Percentiles rank a stretch among this genome's conserved stretches.
phyloP scores from a whole-genome alignment of 2,888 invertebrate species.

The Cryptocheilus praepositus region DNA sequence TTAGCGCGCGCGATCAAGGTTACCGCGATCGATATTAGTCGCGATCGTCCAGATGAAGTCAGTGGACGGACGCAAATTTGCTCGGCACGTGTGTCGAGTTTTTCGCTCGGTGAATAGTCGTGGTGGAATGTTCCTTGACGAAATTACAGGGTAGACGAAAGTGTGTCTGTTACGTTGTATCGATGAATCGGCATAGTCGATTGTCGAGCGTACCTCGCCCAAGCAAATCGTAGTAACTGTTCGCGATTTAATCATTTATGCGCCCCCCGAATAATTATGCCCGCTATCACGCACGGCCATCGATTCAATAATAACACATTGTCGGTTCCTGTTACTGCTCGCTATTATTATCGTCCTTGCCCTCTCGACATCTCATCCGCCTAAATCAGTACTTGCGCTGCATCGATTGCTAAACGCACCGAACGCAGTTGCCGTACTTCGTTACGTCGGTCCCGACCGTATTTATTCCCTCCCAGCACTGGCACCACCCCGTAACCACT shows the following conservation, averaged over 20 bases:
- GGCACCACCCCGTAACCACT: neutral
- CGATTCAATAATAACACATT: constrained; percentile 27
- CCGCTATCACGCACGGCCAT: constrained; percentile 4
- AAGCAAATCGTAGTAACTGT: neutral
- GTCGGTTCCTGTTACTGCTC: constrained; percentile 15
- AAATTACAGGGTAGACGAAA: no score
- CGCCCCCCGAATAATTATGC: constrained; percentile 24
- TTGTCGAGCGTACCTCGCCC: no score
- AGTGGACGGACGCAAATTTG: no score
- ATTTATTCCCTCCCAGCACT: neutral
- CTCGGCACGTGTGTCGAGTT: no score
- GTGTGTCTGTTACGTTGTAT: no score
- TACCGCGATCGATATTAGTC: no score
- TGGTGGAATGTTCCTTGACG: no score
- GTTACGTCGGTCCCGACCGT: neutral
- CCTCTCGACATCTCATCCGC: constrained; percentile 8
- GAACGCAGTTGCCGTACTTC: no score
- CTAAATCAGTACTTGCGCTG: constrained; percentile 9
- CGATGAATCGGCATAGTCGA: no score
- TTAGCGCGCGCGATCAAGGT: no score
- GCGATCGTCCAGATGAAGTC: no score
- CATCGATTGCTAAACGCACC: constrained; percentile 3
- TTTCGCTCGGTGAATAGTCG: no score
- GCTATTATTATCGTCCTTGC: constrained; percentile 27
- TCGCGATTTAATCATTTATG: constrained; percentile 21